Percentiles rank a stretch among this genome's conserved stretches.
These are phyloP conservation scores for Carcina quercana DNA, from an alignment of 2,888 invertebrate genomes.

Conservation along the genomic window DNA sequence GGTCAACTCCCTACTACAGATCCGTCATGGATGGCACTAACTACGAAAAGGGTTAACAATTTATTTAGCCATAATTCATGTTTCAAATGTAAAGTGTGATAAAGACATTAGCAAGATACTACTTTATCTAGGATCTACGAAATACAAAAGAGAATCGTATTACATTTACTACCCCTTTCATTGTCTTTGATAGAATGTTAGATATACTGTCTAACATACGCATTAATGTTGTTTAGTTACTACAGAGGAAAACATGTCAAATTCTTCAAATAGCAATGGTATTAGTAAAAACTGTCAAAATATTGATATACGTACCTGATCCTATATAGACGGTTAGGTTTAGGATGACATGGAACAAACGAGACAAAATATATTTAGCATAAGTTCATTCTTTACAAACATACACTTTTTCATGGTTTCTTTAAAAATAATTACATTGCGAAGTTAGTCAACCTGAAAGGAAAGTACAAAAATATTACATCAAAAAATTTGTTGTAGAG, in stretches of 20 bases:
- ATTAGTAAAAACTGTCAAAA: constrained; percentile 13
- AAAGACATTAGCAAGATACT: constrained; percentile 17
- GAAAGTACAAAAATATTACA: too few relatives aligned
- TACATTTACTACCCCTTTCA: constrained; percentile 26
- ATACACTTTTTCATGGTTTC: too few relatives aligned
- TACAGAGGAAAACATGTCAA: background rate
- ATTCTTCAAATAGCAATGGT: constrained; percentile 13
- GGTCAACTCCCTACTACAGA: constrained; percentile 23
- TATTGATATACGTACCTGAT: constrained; percentile 56
- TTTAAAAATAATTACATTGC: too few relatives aligned
- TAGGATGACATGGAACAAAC: constrained; percentile 52
- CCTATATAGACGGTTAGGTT: constrained; percentile 29
- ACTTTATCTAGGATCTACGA: constrained; percentile 32
- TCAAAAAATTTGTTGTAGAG: too few relatives aligned
- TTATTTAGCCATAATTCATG: constrained; percentile 5
- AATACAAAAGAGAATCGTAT: constrained; percentile 18
- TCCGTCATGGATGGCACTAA: constrained; percentile 12
- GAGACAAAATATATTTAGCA: constrained; percentile 1
- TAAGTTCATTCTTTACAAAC: background rate
- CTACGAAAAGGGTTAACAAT: constrained; percentile 14
- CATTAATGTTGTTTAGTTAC: constrained; percentile 2
- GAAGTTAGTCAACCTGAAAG: too few relatives aligned
- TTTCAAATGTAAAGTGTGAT: background rate
- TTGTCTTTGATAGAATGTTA: constrained; percentile 20
- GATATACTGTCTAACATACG: constrained; percentile 5